A percentile compares a stretch with the other conserved stretches of the same genome.
Evolutionary conservation across 2,113 vertebrate genomes (phyloP).

Genomic region (Pteronura brasiliensis): DNA sequence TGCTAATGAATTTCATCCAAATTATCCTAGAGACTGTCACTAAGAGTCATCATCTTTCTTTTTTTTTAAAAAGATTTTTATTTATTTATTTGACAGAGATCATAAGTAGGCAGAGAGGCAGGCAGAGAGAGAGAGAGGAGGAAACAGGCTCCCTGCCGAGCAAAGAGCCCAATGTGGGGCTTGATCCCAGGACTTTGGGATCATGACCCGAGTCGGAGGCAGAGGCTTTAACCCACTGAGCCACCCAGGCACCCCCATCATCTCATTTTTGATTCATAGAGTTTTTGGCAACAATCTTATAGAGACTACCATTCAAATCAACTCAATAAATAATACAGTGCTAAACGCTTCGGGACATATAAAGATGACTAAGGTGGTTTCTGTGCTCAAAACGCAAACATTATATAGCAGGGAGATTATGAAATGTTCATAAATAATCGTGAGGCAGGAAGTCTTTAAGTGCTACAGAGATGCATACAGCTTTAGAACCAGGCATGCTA

Average conservation of each 20-base stretch:
- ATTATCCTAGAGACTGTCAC: neutral
- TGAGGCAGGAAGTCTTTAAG: neutral
- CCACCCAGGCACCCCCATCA: neutral
- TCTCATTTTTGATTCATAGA: neutral
- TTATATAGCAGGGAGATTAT: neutral
- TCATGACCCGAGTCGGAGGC: no score
- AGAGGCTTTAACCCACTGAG: no score
- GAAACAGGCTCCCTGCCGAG: no score
- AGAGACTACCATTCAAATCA: conserved; percentile 1
- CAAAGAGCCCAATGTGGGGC: no score
- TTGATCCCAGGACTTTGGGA: no score
- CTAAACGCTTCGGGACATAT: neutral
- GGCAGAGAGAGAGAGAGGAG: no score
- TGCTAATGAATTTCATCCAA: neutral
- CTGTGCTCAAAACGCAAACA: neutral
- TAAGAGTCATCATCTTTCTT: neutral
- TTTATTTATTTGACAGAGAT: no score
- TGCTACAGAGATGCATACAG: neutral
- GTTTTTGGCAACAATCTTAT: neutral
- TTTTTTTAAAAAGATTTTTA: no score
- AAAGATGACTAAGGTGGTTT: neutral
- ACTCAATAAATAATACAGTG: neutral
- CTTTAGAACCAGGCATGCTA: neutral
- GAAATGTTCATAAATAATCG: neutral
- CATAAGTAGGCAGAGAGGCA: no score